phyloP scores from a whole-genome alignment of 2,888 invertebrate genomes.

The Morinoia aosen region DNA sequence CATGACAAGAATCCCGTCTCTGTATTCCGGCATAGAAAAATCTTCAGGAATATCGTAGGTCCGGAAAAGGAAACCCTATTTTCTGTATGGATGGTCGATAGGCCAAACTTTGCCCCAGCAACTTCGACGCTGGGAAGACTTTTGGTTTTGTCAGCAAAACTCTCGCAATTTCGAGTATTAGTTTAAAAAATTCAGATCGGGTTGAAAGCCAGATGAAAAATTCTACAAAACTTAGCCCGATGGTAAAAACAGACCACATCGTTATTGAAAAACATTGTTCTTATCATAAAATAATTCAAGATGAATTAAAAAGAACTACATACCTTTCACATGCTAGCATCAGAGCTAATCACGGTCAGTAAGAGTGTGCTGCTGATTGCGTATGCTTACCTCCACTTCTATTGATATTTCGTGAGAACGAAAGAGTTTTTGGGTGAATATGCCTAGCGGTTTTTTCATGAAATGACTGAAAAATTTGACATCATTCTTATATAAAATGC shows the following conservation, averaged over 20 bases:
- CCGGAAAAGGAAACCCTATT: slow-evolving; percentile 13
- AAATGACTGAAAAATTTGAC: too few relatives aligned
- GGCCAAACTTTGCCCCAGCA: neutral
- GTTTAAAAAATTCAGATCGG: neutral
- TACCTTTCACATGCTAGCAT: too few relatives aligned
- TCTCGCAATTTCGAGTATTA: neutral
- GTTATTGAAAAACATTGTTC: neutral
- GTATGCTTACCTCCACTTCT: too few relatives aligned
- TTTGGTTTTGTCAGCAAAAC: neutral
- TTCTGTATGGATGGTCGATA: slow-evolving; percentile 9
- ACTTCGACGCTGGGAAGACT: neutral
- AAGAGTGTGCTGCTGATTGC: too few relatives aligned
- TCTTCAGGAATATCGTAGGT: neutral
- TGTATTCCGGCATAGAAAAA: neutral
- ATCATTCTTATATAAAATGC: too few relatives aligned
- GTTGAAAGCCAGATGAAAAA: neutral
- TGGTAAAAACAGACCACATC: neutral
- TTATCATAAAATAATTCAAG: neutral
- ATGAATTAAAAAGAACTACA: too few relatives aligned
- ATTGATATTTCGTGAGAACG: too few relatives aligned
- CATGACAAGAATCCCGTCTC: neutral
- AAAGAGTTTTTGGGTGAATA: too few relatives aligned
- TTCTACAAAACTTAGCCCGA: neutral
- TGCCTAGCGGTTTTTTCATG: too few relatives aligned
- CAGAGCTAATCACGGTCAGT: too few relatives aligned